Base-by-base conservation (phyloP, 1,140 invertebrate species). In the Aricia agestis region DNA sequence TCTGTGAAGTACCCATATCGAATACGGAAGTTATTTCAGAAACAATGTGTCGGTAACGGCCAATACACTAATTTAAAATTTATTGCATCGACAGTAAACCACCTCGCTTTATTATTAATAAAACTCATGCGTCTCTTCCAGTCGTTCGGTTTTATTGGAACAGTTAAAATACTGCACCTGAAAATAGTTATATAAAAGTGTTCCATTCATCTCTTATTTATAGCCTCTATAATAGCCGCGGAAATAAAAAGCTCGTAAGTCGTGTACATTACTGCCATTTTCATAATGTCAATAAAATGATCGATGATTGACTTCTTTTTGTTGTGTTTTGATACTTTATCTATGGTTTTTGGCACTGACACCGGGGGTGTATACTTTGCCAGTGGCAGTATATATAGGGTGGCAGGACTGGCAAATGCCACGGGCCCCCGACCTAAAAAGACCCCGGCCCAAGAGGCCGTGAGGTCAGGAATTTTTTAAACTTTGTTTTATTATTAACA, bases 101-200 rank as follows among this genome's bases (percentile, higher is more conserved):
- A 11, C 11, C 7, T 0, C 45, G 45, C 11, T 52, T 52, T 52
- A 52, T 52, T 52, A 52, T 52, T 63, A 63, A 63, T 63, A 63
- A 63, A 63, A 63, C 59, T 25, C 19, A 19, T 19, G 18, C 59
- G 59, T 63, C 59, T 63, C 18, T 63, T 63, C 18, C 59, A 63
- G 18, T 63, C 18, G 58, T 59, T 25, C 1, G 59, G 59, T 63
- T 63, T 63, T 63, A 19, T 19, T 63, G 17, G 19, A 10, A 63
- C 59, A 11, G 59, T 63, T 63, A 63, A 59, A 63, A 17, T 59
- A 63, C 18, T 63, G 59, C 17, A 63, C 59, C 59, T 63, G 59
- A 63, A 13, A 63, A 63, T 63, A 19, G 59, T 17, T 63, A n/a
- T n/a, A n/a, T n/a, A 63, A 63, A 63, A 63, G 18, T 11, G 9